Conservation (phyloP, 2,888 invertebrate genomes). For the Phytoseiulus persimilis region DNA sequence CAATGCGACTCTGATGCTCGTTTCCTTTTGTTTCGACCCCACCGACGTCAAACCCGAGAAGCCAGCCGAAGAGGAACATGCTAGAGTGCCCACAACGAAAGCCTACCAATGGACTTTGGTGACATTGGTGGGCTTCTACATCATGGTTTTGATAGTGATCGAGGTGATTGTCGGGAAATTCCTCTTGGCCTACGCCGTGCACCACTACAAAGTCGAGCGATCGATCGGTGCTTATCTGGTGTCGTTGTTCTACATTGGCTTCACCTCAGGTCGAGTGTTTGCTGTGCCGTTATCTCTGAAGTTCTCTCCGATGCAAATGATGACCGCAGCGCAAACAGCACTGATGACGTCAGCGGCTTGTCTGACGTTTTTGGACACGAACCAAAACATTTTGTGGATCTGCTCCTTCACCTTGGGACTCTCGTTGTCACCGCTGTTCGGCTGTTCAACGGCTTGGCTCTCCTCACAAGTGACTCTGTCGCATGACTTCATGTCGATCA, state of each 20-base stretch:
- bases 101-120: slow-evolving; percentile 22
- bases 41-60: slow-evolving; percentile 14
- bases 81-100: not conserved
- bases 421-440: slow-evolving; percentile 12
- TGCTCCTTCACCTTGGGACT: slow-evolving; percentile 19
- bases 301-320: slow-evolving; percentile 35
- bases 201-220: not conserved
- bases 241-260: slow-evolving; percentile 35
- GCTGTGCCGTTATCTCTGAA: slow-evolving; percentile 33
- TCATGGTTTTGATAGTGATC: not conserved
- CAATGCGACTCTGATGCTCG: not conserved
- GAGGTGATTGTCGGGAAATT: slow-evolving; percentile 21
- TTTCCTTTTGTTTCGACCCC: not conserved
- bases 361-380: slow-evolving; percentile 18
- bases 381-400: slow-evolving; percentile 5
- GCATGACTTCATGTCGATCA: slow-evolving; percentile 27
- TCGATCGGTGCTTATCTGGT: slow-evolving; percentile 20
- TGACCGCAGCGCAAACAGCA: slow-evolving; percentile 9
- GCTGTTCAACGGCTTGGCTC: slow-evolving; percentile 16
- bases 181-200: slow-evolving; percentile 1
- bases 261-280: not conserved
- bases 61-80: not conserved
- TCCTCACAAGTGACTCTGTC: slow-evolving; percentile 5
- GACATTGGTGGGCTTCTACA: slow-evolving; percentile 8
- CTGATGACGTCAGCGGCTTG: not conserved